Base-by-base conservation (phyloP, 2,113 vertebrate genomes). In the Dunckerocampus dactyliophorus region DNA sequence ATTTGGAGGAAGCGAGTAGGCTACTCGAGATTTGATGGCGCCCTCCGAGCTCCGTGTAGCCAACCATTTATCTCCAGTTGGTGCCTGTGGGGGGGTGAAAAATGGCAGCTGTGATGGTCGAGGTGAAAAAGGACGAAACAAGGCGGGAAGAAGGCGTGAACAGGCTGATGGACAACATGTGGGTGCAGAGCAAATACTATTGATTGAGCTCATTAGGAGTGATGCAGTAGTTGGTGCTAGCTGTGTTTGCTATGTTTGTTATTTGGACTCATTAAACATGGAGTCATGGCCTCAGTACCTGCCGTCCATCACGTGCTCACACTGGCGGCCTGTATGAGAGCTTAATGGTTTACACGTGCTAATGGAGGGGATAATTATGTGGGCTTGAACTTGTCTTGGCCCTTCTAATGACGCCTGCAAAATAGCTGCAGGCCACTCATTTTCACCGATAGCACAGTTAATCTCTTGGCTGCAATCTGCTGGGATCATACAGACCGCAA, bases 291-390 rank as follows among this genome's bases (percentile, higher is more conserved):
- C 46, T 65, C 10, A 58, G 34, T 53, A 42, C 71, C 47, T 51
- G 48, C 42, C 49, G 19, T 20, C 5, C 45, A 53, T 61, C 14
- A 58, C 49, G 39, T 47, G 72, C 43, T 52, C 64, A 67, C 71
- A 72, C 62, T 50, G 49, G 59, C 65, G 63, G 54, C 67, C 67
- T 68, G 63, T 76, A 42, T 76, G 67, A 55, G 59, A 39, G 74
- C 63, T 72, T 83, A 82, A 85, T 77, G 57, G 68, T 86, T 86
- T 86, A 81, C 66, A 39, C 49, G 20, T 69, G 67, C 34, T 80
- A 74, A 79, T 83, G 67, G 78, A 80, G 72, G 81, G 57, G 58
- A 72, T 85, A 85, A 86, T 77, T 73, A 74, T 85, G 59, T 76
- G 67, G 82, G 59, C 74, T 77, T 77, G 65, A 85, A 75, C 69